These are phyloP conservation scores for Epiblema foenella DNA, from an alignment of 2,888 invertebrate genomes.

Conservation along the genomic window DNA sequence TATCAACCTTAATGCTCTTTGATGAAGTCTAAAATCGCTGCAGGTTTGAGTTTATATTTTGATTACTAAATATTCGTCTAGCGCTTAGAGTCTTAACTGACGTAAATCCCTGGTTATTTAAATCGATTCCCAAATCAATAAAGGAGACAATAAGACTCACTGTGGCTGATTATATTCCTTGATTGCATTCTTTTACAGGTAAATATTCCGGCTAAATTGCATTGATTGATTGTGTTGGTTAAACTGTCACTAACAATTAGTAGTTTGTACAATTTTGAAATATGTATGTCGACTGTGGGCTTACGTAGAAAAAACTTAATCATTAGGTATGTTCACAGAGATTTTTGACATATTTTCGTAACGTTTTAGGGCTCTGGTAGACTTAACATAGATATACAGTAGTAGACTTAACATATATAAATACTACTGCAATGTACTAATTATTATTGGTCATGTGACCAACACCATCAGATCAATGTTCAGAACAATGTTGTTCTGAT, in stretches of 20 bases:
- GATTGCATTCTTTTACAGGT: constrained; percentile 4
- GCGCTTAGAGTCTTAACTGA: constrained; percentile 4
- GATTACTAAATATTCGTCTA: constrained; percentile 4
- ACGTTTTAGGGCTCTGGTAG: not conserved
- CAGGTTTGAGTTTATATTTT: not conserved
- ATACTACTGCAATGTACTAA: too few relatives aligned
- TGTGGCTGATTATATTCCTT: not conserved
- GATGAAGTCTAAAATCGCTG: not conserved
- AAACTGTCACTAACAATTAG: constrained; percentile 37
- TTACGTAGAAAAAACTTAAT: too few relatives aligned
- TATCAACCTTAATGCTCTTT: constrained; percentile 3
- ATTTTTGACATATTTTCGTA: too few relatives aligned
- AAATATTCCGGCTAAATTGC: not conserved
- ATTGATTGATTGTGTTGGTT: constrained; percentile 35
- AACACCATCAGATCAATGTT: too few relatives aligned
- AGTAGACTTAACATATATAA: too few relatives aligned
- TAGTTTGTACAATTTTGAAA: constrained; percentile 14
- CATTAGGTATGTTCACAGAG: too few relatives aligned
- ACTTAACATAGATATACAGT: too few relatives aligned
- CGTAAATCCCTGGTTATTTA: constrained; percentile 4
- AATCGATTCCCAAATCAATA: constrained; percentile 18
- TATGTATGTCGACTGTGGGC: not conserved
- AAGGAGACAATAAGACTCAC: constrained; percentile 7
- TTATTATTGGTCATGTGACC: too few relatives aligned
- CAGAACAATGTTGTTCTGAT: too few relatives aligned